Evolutionary conservation across 2,888 invertebrate species (phyloP).

Genomic region (Sphaeridia pumilis): DNA sequence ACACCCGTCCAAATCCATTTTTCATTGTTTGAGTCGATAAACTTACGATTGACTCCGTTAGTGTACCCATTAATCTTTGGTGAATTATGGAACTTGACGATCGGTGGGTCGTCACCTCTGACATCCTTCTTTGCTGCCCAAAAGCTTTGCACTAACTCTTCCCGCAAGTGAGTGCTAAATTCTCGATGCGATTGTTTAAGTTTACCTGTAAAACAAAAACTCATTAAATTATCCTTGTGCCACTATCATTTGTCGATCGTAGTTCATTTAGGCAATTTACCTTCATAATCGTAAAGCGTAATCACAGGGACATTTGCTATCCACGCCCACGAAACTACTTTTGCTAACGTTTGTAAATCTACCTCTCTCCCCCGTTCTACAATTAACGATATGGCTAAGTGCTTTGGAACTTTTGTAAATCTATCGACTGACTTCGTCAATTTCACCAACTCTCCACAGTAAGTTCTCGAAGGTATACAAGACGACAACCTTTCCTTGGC

Average conservation of each 20-base stretch:
- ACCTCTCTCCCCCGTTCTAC: slow-evolving; percentile 4
- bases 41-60: slow-evolving; percentile 20
- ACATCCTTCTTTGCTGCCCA: slow-evolving; percentile 23
- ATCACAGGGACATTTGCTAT: slow-evolving; percentile 26
- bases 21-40: not conserved
- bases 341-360: slow-evolving; percentile 25
- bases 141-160: slow-evolving; percentile 27
- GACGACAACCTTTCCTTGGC: slow-evolving; percentile 16
- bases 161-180: slow-evolving; percentile 23
- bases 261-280: slow-evolving; percentile 15
- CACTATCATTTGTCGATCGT: not conserved
- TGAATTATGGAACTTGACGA: slow-evolving; percentile 30
- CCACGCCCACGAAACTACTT: slow-evolving; percentile 29
- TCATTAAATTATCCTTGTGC: not conserved
- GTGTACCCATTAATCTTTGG: slow-evolving; percentile 24
- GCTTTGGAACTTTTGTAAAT: slow-evolving; percentile 22
- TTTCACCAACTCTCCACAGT: slow-evolving; percentile 17
- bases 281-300: slow-evolving; percentile 32
- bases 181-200: slow-evolving; percentile 23
- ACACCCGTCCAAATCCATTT: not conserved
- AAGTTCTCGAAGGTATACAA: slow-evolving; percentile 24
- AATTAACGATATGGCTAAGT: slow-evolving; percentile 25
- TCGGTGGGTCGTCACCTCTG: slow-evolving; percentile 17
- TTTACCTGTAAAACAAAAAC: slow-evolving; percentile 15
- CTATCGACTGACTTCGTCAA: slow-evolving; percentile 17